Conservation (phyloP, 1,140 invertebrate genomes). For the Dryas iulia region DNA sequence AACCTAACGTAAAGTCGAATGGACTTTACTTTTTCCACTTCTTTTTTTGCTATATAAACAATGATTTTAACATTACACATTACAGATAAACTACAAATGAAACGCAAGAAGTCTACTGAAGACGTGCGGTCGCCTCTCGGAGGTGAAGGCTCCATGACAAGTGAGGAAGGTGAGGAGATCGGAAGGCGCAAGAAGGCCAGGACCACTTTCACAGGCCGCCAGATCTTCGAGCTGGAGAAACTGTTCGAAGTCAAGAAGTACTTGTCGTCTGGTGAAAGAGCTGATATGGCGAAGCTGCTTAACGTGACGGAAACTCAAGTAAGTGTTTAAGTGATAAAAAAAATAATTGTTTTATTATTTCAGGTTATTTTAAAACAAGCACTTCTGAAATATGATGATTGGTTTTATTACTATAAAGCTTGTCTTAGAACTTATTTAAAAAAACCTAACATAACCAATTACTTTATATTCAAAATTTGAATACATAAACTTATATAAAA, state of each 20-base stretch:
- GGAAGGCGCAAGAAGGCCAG: constrained; percentile 95
- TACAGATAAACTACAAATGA: constrained; percentile 70
- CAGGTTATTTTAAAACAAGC: too few relatives aligned
- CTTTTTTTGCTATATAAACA: too few relatives aligned
- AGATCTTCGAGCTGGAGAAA: constrained; percentile 97
- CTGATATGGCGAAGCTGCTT: constrained; percentile 95
- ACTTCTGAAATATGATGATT: too few relatives aligned
- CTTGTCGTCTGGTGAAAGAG: constrained; percentile 95
- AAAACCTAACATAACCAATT: too few relatives aligned
- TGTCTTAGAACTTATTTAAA: too few relatives aligned
- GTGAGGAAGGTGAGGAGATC: constrained; percentile 82
- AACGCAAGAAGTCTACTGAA: constrained; percentile 76
- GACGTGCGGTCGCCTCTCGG: constrained; percentile 84
- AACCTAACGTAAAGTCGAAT: too few relatives aligned
- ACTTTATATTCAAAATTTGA: too few relatives aligned
- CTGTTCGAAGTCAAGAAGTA: constrained; percentile 98
- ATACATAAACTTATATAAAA: too few relatives aligned
- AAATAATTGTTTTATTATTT: not conserved
- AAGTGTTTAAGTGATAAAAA: constrained; percentile 5
- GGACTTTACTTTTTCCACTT: too few relatives aligned
- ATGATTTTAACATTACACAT: not conserved
- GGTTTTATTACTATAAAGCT: too few relatives aligned
- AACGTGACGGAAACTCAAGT: constrained; percentile 98
- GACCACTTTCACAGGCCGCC: constrained; percentile 96
- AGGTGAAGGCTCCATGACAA: constrained; percentile 90